A percentile compares a stretch with the other conserved stretches of the same genome.
Evolutionary conservation across 2,797 vertebrate species (phyloP).

Genomic region (Diplodus puntazzo): DNA sequence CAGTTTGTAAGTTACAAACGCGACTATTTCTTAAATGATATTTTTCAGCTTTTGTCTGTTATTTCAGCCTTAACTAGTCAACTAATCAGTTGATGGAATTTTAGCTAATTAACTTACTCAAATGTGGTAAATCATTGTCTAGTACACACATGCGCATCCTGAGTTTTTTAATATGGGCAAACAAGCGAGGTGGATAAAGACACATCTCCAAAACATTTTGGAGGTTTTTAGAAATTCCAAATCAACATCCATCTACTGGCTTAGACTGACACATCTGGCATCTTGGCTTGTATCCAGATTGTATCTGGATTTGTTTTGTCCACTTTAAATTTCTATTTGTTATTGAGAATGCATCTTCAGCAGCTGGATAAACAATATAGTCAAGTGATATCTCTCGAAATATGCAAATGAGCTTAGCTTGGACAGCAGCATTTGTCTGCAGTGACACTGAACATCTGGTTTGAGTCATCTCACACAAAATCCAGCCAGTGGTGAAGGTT

Average conservation of each 20-base stretch:
- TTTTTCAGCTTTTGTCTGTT: neutral
- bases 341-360: conserved; percentile 20
- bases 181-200: neutral
- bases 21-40: no score
- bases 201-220: neutral
- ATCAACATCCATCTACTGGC: neutral
- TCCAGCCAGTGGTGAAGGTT: neutral
- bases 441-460: conserved; percentile 46
- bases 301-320: conserved; percentile 18
- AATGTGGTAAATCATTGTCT: neutral
- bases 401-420: conserved; percentile 32
- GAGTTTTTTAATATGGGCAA: neutral
- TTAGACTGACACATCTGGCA: conserved; percentile 1
- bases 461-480: conserved; percentile 16
- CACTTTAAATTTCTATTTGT: conserved; percentile 13
- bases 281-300: neutral
- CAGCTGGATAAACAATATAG: conserved; percentile 36
- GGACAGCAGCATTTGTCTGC: conserved; percentile 12
- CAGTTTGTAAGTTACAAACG: conserved; percentile 57
- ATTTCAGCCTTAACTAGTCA: neutral
- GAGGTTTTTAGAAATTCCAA: neutral
- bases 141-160: neutral
- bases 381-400: conserved; percentile 17
- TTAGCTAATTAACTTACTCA: neutral
- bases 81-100: neutral